Evolutionary conservation across 1,140 invertebrate species (phyloP).

Genomic region (Macrobrachium rosenbergii): DNA sequence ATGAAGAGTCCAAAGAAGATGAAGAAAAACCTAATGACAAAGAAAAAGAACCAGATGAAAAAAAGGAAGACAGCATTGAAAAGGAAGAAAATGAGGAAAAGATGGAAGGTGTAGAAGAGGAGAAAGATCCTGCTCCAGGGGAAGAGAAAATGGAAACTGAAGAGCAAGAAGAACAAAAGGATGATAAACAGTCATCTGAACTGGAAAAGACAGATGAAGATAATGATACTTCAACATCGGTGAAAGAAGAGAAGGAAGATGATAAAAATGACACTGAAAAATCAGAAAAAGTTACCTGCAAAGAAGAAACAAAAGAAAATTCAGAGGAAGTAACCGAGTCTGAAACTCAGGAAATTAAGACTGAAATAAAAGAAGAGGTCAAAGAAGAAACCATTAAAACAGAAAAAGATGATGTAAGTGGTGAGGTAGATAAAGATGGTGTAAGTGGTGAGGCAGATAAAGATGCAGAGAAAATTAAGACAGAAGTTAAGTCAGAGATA

Average conservation of each 20-base stretch:
- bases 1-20: background rate
- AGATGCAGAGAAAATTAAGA: constrained; percentile 9
- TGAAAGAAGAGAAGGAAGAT: constrained; percentile 10
- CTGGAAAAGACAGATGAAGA: constrained; percentile 9
- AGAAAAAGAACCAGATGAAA: constrained; percentile 6
- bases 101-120: background rate
- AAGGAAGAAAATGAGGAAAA: constrained; percentile 2
- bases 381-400: constrained; percentile 7
- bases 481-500: constrained; percentile 25
- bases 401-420: background rate
- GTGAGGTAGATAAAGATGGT: constrained; percentile 3
- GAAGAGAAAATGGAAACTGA: background rate
- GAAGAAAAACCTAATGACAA: background rate
- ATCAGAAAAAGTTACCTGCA: background rate
- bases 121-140: background rate
- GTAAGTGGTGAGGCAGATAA: background rate
- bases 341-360: constrained; percentile 5
- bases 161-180: constrained; percentile 16
- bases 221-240: background rate
- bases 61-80: background rate
- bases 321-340: background rate
- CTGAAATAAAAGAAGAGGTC: background rate
- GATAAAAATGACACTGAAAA: constrained; percentile 12
- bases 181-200: constrained; percentile 7
- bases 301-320: constrained; percentile 22